Conservation (phyloP, 1,140 invertebrate genomes). For the Ephestia elutella region DNA sequence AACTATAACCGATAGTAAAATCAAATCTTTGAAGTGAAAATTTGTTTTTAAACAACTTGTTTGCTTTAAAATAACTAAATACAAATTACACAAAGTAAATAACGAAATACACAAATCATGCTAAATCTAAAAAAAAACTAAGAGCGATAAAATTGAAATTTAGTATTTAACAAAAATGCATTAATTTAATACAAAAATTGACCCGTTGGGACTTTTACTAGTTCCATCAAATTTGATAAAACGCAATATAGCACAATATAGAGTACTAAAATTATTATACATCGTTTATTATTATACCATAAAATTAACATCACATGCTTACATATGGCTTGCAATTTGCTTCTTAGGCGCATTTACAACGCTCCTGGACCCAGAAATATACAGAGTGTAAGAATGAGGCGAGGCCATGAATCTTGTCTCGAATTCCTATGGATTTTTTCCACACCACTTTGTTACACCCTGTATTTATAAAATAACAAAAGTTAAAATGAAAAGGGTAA, state of each 20-base stretch:
- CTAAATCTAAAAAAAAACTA: neutral
- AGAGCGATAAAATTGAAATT: neutral
- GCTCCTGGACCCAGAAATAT: neutral
- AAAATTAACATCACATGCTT: conserved; percentile 2
- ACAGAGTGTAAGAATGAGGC: neutral
- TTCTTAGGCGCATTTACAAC: conserved; percentile 5
- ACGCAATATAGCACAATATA: neutral
- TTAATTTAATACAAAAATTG: neutral
- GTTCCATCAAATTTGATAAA: neutral
- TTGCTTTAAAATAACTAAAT: no score
- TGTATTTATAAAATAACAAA: neutral
- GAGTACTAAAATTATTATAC: neutral
- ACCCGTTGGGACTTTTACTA: neutral
- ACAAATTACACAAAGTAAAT: no score
- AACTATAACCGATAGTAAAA: no score
- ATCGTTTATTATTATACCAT: neutral
- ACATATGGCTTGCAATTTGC: neutral
- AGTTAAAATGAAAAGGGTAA: neutral
- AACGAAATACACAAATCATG: neutral
- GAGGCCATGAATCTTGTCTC: neutral
- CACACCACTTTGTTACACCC: neutral
- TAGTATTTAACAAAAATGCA: no score
- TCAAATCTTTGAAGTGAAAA: no score
- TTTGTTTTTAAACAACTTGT: no score
- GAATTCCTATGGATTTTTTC: no score